phyloP scores from a whole-genome alignment of 2,113 vertebrate species.

The Uria lomvia region DNA sequence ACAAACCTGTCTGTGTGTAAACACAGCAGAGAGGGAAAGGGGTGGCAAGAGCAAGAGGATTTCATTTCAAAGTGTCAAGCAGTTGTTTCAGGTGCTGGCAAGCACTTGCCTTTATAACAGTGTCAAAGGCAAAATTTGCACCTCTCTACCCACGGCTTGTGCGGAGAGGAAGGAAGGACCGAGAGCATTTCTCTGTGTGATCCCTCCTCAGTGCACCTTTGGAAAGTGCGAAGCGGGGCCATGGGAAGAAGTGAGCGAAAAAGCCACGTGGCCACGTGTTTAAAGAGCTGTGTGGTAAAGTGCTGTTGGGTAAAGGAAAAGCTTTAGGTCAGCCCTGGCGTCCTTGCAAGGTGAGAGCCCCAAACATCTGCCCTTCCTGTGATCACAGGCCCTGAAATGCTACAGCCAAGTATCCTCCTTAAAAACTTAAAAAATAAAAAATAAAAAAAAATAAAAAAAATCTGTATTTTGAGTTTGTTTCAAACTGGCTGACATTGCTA shows the following conservation, averaged over 20 bases:
- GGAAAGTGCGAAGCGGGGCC: not conserved
- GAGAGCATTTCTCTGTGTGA: accelerated
- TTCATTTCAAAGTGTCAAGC: not conserved
- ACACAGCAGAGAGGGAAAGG: not conserved
- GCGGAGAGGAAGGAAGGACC: not conserved
- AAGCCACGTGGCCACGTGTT: accelerated
- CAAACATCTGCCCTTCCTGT: not conserved
- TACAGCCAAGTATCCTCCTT: not conserved
- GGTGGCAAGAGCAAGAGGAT: not conserved
- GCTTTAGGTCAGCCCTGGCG: not conserved
- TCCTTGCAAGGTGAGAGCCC: not conserved
- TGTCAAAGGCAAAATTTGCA: not conserved
- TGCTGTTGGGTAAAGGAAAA: not conserved
- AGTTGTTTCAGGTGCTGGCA: not conserved
- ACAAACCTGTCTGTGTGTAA: not conserved
- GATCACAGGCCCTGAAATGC: accelerated
- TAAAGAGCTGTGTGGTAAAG: not conserved
- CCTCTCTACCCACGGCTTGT: not conserved
- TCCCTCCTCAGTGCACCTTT: not conserved
- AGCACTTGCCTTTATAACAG: not conserved
- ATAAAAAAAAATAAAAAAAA: no score
- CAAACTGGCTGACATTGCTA: not conserved
- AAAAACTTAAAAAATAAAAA: not conserved
- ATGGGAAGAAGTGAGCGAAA: not conserved
- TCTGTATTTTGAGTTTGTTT: not conserved